These are phyloP conservation scores for Oncorhynchus masou DNA, from an alignment of 2,113 vertebrate genomes.

Conservation along the genomic window DNA sequence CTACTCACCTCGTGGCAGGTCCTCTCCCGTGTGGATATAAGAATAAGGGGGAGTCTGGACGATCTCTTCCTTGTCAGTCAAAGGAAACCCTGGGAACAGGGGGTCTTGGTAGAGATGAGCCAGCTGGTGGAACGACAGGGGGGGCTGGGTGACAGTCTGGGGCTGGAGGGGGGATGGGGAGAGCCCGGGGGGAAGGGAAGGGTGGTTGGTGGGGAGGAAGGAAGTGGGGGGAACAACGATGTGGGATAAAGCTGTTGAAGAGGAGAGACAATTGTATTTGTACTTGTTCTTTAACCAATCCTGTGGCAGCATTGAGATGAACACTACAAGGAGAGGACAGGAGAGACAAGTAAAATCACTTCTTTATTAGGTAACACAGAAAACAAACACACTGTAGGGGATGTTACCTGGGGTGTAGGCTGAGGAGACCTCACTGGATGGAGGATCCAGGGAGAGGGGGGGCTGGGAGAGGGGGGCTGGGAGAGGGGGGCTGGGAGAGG, in stretches of 20 bases:
- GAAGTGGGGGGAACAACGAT: not conserved
- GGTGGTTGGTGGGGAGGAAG: not conserved
- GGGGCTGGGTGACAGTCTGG: slow-evolving; percentile 15
- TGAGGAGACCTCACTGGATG: not conserved
- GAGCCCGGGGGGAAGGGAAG: not conserved
- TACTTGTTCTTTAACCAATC: too few relatives aligned
- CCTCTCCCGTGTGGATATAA: slow-evolving; percentile 77
- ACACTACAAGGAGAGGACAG: too few relatives aligned
- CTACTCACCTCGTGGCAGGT: slow-evolving; percentile 85
- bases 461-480: not conserved
- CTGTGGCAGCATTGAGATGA: too few relatives aligned
- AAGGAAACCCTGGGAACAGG: slow-evolving; percentile 89
- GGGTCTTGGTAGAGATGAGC: slow-evolving; percentile 82
- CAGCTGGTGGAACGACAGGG: slow-evolving; percentile 79
- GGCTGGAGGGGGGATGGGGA: not conserved
- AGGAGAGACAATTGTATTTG: too few relatives aligned
- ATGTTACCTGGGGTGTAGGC: slow-evolving; percentile 4
- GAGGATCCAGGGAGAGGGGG: not conserved
- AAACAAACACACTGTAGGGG: not conserved
- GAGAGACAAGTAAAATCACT: too few relatives aligned
- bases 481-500: too few relatives aligned
- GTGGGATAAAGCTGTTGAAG: not conserved
- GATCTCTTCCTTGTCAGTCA: slow-evolving; percentile 80
- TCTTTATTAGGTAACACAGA: too few relatives aligned
- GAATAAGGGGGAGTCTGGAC: slow-evolving; percentile 76